phyloP scores from a whole-genome alignment of 2,888 invertebrate genomes.

The Aporophyla nigra region DNA sequence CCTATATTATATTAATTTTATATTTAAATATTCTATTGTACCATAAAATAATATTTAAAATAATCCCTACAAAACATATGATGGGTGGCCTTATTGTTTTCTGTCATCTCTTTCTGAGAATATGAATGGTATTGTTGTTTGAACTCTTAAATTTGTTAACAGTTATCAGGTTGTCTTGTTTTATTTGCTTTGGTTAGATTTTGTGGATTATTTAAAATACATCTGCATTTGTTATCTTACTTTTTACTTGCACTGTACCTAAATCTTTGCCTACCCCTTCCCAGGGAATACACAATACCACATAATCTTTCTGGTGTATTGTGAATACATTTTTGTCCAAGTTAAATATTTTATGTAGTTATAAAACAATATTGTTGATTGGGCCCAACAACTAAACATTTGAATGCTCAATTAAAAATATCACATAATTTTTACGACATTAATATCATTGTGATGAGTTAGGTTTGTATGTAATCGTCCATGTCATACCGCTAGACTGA shows the following conservation, averaged over 20 bases:
- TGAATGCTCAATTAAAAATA: slow-evolving; percentile 31
- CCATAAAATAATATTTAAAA: neutral
- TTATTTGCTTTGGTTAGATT: neutral
- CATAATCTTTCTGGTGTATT: too few species aligned
- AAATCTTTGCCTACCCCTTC: neutral
- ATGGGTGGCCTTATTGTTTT: neutral
- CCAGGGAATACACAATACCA: neutral
- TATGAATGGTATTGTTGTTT: neutral
- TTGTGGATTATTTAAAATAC: neutral
- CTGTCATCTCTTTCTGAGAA: neutral
- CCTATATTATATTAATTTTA: too few species aligned
- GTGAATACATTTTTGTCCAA: neutral
- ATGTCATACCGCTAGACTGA: neutral
- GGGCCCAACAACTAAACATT: neutral
- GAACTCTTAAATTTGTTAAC: neutral
- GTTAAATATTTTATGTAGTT: neutral
- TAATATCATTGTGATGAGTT: neutral
- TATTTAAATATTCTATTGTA: neutral
- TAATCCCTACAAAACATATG: neutral
- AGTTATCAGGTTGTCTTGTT: neutral
- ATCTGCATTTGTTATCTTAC: neutral
- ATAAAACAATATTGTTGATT: neutral
- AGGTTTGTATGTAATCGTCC: neutral
- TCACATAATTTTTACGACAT: neutral
- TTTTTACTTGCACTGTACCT: neutral